These are phyloP conservation scores for Drosophila ogumai DNA, from an alignment of 1,140 invertebrate species.

Conservation along the genomic window DNA sequence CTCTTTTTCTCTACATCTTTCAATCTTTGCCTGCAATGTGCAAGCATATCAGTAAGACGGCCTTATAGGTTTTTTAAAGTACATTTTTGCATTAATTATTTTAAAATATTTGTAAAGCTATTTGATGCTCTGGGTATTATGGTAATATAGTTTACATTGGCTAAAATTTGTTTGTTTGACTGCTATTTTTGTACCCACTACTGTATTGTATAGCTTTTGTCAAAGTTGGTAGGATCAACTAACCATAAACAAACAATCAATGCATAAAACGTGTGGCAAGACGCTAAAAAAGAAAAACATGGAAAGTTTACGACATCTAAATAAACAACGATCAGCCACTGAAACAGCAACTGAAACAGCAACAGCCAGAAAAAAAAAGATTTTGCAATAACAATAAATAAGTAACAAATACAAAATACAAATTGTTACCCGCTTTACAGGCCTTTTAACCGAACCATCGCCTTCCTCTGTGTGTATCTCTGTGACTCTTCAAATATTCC, in stretches of 20 bases:
- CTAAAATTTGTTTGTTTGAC: background rate
- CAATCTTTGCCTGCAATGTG: background rate
- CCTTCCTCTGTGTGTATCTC: background rate
- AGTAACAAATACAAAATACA: constrained; percentile 69
- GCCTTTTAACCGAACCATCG: constrained; percentile 21
- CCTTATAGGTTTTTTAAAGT: too few relatives aligned
- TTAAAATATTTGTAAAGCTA: background rate
- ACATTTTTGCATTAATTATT: background rate
- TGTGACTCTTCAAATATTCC: constrained; percentile 76
- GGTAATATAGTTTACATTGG: background rate
- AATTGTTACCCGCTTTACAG: constrained; percentile 46
- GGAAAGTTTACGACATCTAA: constrained; percentile 67
- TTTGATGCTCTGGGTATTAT: background rate
- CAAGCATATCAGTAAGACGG: background rate
- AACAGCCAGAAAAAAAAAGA: background rate
- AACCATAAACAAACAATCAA: constrained; percentile 50
- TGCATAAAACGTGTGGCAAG: constrained; percentile 53
- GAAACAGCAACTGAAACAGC: constrained; percentile 23
- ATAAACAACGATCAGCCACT: constrained; percentile 26
- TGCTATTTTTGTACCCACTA: background rate
- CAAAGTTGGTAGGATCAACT: constrained; percentile 39
- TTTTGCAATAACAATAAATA: constrained; percentile 67
- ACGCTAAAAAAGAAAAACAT: constrained; percentile 33
- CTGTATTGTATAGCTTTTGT: constrained; percentile 1
- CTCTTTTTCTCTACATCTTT: background rate